Evolutionary conservation across 1,140 invertebrate genomes (phyloP).

Genomic region (Periplaneta americana): DNA sequence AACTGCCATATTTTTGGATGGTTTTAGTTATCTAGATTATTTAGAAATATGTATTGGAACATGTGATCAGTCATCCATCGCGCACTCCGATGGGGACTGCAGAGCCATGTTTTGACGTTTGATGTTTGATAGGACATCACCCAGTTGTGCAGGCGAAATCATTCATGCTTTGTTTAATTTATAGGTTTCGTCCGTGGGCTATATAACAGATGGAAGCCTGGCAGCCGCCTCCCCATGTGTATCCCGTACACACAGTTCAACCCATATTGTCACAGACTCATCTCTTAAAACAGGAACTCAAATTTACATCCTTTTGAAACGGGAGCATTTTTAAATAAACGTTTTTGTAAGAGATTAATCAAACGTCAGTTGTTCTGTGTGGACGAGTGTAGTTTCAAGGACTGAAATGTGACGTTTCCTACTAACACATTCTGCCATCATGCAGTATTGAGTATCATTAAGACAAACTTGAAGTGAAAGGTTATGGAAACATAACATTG

Average conservation of each 20-base stretch:
- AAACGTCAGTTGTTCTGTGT: too few relatives aligned
- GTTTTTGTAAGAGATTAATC: too few relatives aligned
- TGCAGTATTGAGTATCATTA: too few relatives aligned
- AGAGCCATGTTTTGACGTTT: background rate
- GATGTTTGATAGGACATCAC: background rate
- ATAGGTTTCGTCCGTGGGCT: too few relatives aligned
- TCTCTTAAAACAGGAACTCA: too few relatives aligned
- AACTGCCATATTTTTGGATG: background rate
- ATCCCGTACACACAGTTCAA: background rate
- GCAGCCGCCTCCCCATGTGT: background rate
- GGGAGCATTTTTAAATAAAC: too few relatives aligned
- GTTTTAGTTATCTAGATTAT: background rate
- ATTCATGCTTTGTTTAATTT: background rate
- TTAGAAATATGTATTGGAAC: background rate
- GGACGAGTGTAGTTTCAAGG: too few relatives aligned
- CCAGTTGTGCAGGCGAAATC: background rate
- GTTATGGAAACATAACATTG: too few relatives aligned
- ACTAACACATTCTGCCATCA: too few relatives aligned
- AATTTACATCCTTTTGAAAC: too few relatives aligned
- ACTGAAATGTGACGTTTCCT: too few relatives aligned
- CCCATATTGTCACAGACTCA: background rate
- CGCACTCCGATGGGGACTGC: background rate
- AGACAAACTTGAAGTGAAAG: too few relatives aligned
- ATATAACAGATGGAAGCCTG: background rate
- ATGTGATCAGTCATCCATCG: background rate